Evolutionary conservation across 2,888 invertebrate species (phyloP).

Genomic region (Phyllotreta cruciferae): DNA sequence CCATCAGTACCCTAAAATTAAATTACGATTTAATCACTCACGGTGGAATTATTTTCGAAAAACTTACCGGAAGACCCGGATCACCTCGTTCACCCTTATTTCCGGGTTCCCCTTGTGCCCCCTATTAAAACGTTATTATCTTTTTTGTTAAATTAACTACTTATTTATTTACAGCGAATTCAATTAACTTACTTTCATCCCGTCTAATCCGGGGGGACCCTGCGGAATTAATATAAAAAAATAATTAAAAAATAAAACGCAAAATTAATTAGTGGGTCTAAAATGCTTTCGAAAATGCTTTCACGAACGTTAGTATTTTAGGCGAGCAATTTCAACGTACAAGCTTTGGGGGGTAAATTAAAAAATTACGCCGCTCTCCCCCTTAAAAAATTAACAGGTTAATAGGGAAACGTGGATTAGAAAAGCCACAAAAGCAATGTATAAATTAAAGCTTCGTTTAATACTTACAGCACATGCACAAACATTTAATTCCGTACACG

Average conservation of each 20-base stretch:
- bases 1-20: conserved; percentile 88
- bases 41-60: background rate
- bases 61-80: conserved; percentile 89
- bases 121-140: conserved; percentile 63
- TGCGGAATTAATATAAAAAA: conserved; percentile 63
- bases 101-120: conserved; percentile 91
- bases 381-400: background rate
- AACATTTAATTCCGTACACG: conserved; percentile 61
- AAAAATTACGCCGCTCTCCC: background rate
- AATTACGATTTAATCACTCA: conserved; percentile 18
- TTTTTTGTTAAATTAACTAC: conserved; percentile 4
- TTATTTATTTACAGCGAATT: background rate
- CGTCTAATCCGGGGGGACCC: conserved; percentile 94
- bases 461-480: conserved; percentile 62
- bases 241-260: conserved; percentile 2
- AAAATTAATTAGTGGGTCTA: background rate
- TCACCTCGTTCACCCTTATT: conserved; percentile 92
- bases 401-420: conserved; percentile 20
- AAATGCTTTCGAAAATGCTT: conserved; percentile 16
- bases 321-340: background rate
- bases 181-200: conserved; percentile 86
- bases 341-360: background rate
- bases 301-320: conserved; percentile 19
- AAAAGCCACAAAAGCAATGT: conserved; percentile 40
- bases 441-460: conserved; percentile 49